A percentile compares a stretch with the other conserved stretches of the same genome.
phyloP scores from a whole-genome alignment of 1,140 invertebrate species.

The Drosophila novamexicana region DNA sequence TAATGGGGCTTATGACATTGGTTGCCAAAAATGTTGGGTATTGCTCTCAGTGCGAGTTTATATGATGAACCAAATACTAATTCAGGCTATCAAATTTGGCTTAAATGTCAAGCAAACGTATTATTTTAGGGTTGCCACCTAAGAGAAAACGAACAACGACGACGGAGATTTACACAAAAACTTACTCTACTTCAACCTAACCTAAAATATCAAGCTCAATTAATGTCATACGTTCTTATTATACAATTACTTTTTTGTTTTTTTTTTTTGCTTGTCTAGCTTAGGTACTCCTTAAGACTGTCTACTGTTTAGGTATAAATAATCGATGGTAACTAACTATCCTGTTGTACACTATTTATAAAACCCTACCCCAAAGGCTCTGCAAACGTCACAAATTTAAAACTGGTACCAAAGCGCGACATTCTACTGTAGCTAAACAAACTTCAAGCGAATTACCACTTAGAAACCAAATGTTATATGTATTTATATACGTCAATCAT shows the following conservation, averaged over 20 bases:
- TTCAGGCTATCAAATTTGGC: too few relatives aligned
- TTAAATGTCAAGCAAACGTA: too few relatives aligned
- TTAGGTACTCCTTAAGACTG: slow-evolving; percentile 64
- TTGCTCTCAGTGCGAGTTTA: too few relatives aligned
- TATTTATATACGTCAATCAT: slow-evolving; percentile 17
- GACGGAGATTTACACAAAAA: not conserved
- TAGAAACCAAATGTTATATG: slow-evolving; percentile 51
- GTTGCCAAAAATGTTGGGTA: not conserved
- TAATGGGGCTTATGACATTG: not conserved
- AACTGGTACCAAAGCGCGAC: slow-evolving; percentile 69
- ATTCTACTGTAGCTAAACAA: slow-evolving; percentile 10
- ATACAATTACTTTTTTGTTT: not conserved
- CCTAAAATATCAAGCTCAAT: not conserved
- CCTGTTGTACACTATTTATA: slow-evolving; percentile 39
- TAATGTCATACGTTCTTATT: not conserved
- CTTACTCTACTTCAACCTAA: not conserved
- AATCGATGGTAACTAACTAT: slow-evolving; percentile 13
- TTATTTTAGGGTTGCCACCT: slow-evolving; percentile 11
- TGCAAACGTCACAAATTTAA: slow-evolving; percentile 53
- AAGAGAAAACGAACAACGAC: not conserved
- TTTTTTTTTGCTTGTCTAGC: slow-evolving; percentile 31
- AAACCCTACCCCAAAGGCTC: slow-evolving; percentile 11
- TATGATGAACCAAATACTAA: too few relatives aligned
- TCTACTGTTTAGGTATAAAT: slow-evolving; percentile 52
- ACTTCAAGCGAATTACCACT: slow-evolving; percentile 24